phyloP scores from a whole-genome alignment of 2,113 vertebrate genomes.

The Ceyx margarethae region DNA sequence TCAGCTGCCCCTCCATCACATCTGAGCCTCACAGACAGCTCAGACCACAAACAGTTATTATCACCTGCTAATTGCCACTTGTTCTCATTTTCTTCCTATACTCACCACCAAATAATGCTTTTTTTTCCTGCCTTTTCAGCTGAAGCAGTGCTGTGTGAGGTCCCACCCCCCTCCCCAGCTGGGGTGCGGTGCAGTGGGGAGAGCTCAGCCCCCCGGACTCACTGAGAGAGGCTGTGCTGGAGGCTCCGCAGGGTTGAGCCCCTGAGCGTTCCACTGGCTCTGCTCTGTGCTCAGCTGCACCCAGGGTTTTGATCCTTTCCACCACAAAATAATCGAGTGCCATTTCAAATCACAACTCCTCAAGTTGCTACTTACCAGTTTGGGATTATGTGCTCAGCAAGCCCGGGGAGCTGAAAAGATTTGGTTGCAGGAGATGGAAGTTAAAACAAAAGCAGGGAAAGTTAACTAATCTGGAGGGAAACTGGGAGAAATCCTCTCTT shows the following conservation, averaged over 20 bases:
- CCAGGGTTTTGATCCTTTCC: slow-evolving; percentile 29
- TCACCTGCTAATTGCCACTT: not conserved
- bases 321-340: slow-evolving; percentile 18
- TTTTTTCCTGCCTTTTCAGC: not conserved
- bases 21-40: not conserved
- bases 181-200: not conserved
- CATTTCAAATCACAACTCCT: slow-evolving; percentile 34
- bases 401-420: not conserved
- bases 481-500: slow-evolving; percentile 9
- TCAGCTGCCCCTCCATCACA: not conserved
- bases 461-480: slow-evolving; percentile 22
- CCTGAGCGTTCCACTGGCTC: not conserved
- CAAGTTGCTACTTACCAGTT: slow-evolving; percentile 65
- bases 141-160: not conserved
- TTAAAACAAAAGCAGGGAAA: slow-evolving; percentile 8
- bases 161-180: slow-evolving; percentile 5
- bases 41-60: not conserved
- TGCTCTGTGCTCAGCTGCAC: not conserved
- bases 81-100: not conserved
- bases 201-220: not conserved
- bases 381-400: slow-evolving; percentile 25
- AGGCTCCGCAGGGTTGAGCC: too few relatives aligned
- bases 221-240: too few relatives aligned
- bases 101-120: not conserved
- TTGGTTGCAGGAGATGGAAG: slow-evolving; percentile 3